Evolutionary conservation across 2,797 vertebrate genomes (phyloP).

Genomic region (Miichthys miiuy): DNA sequence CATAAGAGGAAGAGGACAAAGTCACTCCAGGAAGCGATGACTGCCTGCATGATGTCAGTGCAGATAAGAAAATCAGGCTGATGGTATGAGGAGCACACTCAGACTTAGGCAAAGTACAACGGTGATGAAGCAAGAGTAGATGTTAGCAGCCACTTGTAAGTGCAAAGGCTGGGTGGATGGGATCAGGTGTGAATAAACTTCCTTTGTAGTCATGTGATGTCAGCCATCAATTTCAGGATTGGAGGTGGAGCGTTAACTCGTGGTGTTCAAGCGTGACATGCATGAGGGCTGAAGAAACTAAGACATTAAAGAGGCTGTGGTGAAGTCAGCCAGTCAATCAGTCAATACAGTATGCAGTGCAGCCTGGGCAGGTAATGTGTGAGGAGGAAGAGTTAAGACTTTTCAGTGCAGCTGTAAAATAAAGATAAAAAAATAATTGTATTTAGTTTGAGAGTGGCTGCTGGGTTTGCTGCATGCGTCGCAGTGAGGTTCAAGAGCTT

Average conservation of each 20-base stretch:
- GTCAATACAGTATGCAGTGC: not conserved
- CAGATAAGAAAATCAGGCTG: not conserved
- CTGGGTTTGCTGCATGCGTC: slow-evolving; percentile 39
- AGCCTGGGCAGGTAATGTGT: not conserved
- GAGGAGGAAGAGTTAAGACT: not conserved
- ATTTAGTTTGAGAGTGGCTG: slow-evolving; percentile 2
- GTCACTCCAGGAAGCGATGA: not conserved
- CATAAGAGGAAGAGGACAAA: not conserved
- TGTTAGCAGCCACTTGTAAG: not conserved
- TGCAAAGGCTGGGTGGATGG: not conserved
- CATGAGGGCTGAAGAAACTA: not conserved
- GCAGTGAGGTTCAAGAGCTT: slow-evolving; percentile 1
- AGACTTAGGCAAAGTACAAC: not conserved
- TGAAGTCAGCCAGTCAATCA: not conserved
- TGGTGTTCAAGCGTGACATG: slow-evolving; percentile 9
- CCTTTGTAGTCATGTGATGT: not conserved
- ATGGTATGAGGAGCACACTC: not conserved
- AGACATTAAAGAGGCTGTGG: not conserved
- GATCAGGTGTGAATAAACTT: not conserved
- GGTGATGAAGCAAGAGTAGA: not conserved
- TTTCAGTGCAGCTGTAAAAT: not conserved
- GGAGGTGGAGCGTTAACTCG: not conserved
- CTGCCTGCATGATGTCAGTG: not conserved
- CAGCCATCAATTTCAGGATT: not conserved
- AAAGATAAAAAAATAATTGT: not conserved